Evolutionary conservation across 2,797 vertebrate genomes (phyloP), one percentile per base, ranked within the genome.

Genomic region (Hemibagrus guttatus): DNA sequence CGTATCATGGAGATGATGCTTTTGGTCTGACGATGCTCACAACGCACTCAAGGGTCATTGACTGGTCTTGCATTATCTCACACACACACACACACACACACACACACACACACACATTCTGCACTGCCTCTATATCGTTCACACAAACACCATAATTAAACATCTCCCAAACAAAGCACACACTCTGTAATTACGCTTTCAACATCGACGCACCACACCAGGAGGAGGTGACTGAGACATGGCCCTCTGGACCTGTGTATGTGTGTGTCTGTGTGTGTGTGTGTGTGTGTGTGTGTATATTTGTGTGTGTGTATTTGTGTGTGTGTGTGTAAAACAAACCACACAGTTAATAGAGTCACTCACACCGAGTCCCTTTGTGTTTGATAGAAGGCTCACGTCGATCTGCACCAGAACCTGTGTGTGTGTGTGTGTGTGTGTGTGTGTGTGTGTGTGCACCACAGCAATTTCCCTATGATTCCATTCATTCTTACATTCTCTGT

Each of bases 101-200:
- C 74, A 81, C 81, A 91, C 92, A 92, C 93, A 93, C 94, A 93
- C 94, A 90, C 91, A 92, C 93, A 92, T 92, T 90, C 87, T 88
- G 90, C 89, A 90, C 82, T 78, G 69, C 82, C 89, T 81, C 85
- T 66, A 69, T 87, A 88, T 87, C 88, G 81, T 87, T 94, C 94
- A 94, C 92, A 94, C 93, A 95, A 95, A 95, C 95, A 95, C 92
- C 93, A 94, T 95, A 96, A 96, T 95, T 95, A 95, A 94, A 93
- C 93, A 93, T 93, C 91, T 93, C 92, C 93, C 93, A 96, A 96
- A 95, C 95, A 96, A 95, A 95, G 95, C 93, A 95, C 94, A 95
- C 92, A 93, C 93, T 91, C 93, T 94, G 94, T 95, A 95, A 96
- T 96, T 96, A 95, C 91, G 92, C 93, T 93, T 86, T 93, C 94